phyloP scores from a whole-genome alignment of 2,113 vertebrate genomes.

The Solenodon paradoxus region DNA sequence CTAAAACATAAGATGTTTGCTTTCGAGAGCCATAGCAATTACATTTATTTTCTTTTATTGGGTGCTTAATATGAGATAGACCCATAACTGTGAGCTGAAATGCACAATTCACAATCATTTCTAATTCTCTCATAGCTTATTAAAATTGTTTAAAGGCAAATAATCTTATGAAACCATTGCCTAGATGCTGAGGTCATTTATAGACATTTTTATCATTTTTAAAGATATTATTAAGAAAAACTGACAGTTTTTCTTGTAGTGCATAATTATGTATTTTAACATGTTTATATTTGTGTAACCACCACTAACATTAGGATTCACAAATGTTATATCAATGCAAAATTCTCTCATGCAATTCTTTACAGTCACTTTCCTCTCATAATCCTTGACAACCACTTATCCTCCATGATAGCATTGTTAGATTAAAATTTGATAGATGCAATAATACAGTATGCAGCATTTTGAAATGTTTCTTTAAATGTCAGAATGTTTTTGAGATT shows the following conservation, averaged over 20 bases:
- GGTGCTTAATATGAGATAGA: neutral
- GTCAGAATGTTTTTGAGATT: neutral
- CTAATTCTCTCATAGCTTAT: neutral
- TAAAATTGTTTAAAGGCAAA: neutral
- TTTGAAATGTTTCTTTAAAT: neutral
- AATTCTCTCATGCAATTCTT: neutral
- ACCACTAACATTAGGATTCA: neutral
- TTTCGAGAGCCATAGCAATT: neutral
- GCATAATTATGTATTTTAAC: neutral
- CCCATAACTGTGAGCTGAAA: neutral
- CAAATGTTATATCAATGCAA: neutral
- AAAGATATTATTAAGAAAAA: neutral
- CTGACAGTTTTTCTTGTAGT: neutral
- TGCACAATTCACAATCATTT: neutral
- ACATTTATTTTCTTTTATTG: neutral
- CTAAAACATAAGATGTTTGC: neutral
- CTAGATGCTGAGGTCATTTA: neutral
- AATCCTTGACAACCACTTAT: neutral
- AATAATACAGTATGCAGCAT: neutral
- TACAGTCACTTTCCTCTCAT: neutral
- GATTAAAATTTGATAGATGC: too few relatives aligned
- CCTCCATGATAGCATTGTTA: too few relatives aligned
- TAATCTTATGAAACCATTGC: neutral
- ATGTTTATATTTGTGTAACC: neutral
- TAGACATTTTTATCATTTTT: neutral